Evolutionary conservation across 1,140 invertebrate genomes (phyloP).

Genomic region (Pogonus chalceus): DNA sequence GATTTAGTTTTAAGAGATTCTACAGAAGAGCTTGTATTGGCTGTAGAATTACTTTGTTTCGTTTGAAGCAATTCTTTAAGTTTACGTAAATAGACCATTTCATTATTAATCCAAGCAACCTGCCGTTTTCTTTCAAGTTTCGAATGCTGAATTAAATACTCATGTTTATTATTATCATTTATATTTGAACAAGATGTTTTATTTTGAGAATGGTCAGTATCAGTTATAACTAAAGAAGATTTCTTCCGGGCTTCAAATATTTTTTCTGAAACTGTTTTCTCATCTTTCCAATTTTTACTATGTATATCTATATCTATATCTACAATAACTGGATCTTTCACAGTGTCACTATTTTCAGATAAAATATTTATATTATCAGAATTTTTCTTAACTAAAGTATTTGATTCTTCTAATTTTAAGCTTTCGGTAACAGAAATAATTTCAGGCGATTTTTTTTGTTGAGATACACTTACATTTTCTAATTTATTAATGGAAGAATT

Average conservation of each 20-base stretch:
- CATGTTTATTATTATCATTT: constrained; percentile 13
- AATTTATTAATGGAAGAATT: no score
- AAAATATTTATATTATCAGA: neutral
- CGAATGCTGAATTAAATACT: constrained; percentile 25
- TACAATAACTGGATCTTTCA: neutral
- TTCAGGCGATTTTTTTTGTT: neutral
- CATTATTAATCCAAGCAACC: constrained; percentile 29
- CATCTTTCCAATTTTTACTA: constrained; percentile 23
- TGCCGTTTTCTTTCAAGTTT: constrained; percentile 28
- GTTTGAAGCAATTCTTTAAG: neutral
- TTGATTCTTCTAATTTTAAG: neutral
- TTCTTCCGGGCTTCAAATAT: constrained; percentile 15
- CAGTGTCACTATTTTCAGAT: neutral
- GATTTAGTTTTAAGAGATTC: no score
- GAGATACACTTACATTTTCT: neutral
- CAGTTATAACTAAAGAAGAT: no score
- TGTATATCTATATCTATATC: neutral
- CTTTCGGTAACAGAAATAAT: neutral
- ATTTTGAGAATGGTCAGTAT: no score
- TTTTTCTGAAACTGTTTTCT: constrained; percentile 25
- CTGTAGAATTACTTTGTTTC: neutral
- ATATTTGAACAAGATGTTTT: constrained; percentile 12
- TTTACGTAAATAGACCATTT: constrained; percentile 25
- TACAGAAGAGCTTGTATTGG: neutral
- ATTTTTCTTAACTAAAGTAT: constrained; percentile 10